Conservation (phyloP, 2,888 invertebrate species). For the Oscheius sp. region DNA sequence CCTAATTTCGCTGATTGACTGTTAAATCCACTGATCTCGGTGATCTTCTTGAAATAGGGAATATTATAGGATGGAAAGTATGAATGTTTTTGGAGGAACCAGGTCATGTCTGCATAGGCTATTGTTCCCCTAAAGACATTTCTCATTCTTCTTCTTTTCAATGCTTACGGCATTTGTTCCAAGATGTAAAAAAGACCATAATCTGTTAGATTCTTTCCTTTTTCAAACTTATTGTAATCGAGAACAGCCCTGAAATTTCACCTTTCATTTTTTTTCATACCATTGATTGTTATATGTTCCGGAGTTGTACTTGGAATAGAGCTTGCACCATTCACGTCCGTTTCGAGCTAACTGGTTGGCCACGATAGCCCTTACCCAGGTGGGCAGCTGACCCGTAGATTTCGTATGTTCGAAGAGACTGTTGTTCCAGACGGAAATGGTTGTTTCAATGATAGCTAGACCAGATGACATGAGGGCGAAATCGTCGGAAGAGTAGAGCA, state of each 20-base stretch:
- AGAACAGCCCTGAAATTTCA: slow-evolving; percentile 75
- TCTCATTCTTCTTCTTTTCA: no score
- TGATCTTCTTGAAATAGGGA: slow-evolving; percentile 78
- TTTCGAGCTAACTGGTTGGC: slow-evolving; percentile 83
- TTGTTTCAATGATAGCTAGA: slow-evolving; percentile 80
- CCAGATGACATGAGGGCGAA: slow-evolving; percentile 69
- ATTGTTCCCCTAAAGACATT: slow-evolving; percentile 63
- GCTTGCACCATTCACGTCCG: slow-evolving; percentile 80
- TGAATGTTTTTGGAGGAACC: slow-evolving; percentile 72
- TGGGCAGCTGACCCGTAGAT: slow-evolving; percentile 74
- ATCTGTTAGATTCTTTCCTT: slow-evolving; percentile 70
- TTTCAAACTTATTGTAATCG: slow-evolving; percentile 79
- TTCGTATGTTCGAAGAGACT: slow-evolving; percentile 80
- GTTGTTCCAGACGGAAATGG: slow-evolving; percentile 81
- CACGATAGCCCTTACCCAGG: slow-evolving; percentile 82
- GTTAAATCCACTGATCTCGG: slow-evolving; percentile 76
- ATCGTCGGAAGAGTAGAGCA: slow-evolving; percentile 70
- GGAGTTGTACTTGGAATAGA: slow-evolving; percentile 80
- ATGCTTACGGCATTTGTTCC: slow-evolving; percentile 80
- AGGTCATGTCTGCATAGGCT: slow-evolving; percentile 63
- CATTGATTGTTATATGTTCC: slow-evolving; percentile 87
- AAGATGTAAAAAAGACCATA: slow-evolving; percentile 78
- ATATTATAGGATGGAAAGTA: slow-evolving; percentile 83
- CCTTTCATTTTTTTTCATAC: slow-evolving; percentile 71
- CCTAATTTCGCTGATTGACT: slow-evolving; percentile 72